These are phyloP conservation scores for Meleagris gallopavo DNA, from an alignment of 2,113 vertebrate species.

Conservation along the genomic window DNA sequence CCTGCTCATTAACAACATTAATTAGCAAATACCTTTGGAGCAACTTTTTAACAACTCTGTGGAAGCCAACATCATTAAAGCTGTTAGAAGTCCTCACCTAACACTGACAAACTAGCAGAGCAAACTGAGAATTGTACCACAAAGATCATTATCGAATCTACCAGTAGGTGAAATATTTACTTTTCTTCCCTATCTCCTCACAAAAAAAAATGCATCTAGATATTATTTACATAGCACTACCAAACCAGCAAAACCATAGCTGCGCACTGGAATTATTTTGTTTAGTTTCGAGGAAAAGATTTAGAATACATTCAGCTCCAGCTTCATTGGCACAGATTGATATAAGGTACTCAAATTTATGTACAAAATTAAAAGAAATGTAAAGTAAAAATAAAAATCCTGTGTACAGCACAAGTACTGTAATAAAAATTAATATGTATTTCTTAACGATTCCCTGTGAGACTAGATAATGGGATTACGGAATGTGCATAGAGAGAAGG, in stretches of 20 bases:
- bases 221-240: neutral
- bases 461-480: neutral
- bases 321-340: neutral
- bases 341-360: neutral
- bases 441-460: neutral
- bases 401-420: neutral
- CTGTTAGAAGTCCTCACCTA: neutral
- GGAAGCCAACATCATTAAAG: neutral
- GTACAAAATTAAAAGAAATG: neutral
- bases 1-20: constrained; percentile 8
- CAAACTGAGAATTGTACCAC: neutral
- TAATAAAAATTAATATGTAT: neutral
- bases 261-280: neutral
- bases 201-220: neutral
- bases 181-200: neutral
- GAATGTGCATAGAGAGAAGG: neutral
- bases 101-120: neutral
- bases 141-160: neutral
- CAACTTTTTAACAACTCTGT: constrained; percentile 15
- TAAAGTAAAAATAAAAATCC: neutral
- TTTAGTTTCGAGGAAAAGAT: neutral
- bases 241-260: neutral
- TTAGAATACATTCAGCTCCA: neutral
- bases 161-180: neutral
- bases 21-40: neutral